Evolutionary conservation across 1,140 invertebrate genomes (phyloP).

Genomic region (Frieseomelitta varia): DNA sequence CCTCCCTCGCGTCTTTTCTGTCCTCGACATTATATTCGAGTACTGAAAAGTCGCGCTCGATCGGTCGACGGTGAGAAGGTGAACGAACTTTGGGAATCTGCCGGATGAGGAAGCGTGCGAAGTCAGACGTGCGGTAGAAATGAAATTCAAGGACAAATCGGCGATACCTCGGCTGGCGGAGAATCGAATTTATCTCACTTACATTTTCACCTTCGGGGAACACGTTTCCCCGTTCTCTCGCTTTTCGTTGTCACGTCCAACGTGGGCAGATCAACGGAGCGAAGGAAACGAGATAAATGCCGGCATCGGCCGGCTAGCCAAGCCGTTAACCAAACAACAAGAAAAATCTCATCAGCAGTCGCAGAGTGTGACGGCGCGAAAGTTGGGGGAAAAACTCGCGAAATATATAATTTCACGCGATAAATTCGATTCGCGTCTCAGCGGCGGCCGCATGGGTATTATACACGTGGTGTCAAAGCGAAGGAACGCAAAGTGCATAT

Average conservation of each 20-base stretch:
- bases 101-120: neutral
- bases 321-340: neutral
- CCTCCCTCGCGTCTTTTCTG: neutral
- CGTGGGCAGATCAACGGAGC: neutral
- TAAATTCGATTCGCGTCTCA: neutral
- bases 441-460: neutral
- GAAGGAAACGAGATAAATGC: neutral
- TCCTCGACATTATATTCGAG: conserved; percentile 6
- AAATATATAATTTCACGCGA: neutral
- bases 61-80: neutral
- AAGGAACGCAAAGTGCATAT: conserved; percentile 38
- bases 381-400: too few relatives aligned
- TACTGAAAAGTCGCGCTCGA: neutral
- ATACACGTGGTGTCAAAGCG: conserved; percentile 37
- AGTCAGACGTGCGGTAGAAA: too few relatives aligned
- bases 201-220: neutral
- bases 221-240: neutral
- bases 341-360: neutral
- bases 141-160: neutral
- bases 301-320: neutral
- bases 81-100: neutral
- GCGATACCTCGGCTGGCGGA: neutral
- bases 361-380: too few relatives aligned
- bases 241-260: neutral
- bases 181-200: neutral